Conservation (phyloP, 2,113 vertebrate genomes). For the Capreolus pygargus region DNA sequence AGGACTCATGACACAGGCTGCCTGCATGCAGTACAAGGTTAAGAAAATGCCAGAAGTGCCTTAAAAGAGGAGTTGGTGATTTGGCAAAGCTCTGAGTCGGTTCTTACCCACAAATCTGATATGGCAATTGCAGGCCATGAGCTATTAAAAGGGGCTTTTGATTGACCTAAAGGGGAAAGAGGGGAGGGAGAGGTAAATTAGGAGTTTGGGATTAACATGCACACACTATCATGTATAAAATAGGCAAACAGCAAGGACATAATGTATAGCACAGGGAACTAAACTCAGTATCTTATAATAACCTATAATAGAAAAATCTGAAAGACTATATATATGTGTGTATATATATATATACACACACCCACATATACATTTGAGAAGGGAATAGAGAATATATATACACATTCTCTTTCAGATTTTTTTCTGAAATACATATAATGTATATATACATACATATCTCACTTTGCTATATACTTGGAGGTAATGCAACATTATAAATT, state of each 20-base stretch:
- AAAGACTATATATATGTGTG: neutral
- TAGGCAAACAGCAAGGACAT: neutral
- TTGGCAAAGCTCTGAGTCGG: neutral
- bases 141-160: neutral
- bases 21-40: neutral
- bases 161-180: neutral
- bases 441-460: neutral
- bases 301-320: neutral
- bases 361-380: neutral
- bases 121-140: neutral
- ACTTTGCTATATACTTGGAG: neutral
- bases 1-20: neutral
- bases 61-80: neutral
- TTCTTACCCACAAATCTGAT: neutral
- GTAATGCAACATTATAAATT: neutral
- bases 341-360: rapidly evolving
- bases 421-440: neutral
- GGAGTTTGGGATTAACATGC: neutral
- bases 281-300: neutral
- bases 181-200: neutral
- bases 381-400: neutral
- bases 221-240: neutral
- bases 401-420: neutral
- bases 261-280: neutral
- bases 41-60: neutral